phyloP scores from a whole-genome alignment of 2,113 vertebrate species.

The Recurvirostra avosetta region DNA sequence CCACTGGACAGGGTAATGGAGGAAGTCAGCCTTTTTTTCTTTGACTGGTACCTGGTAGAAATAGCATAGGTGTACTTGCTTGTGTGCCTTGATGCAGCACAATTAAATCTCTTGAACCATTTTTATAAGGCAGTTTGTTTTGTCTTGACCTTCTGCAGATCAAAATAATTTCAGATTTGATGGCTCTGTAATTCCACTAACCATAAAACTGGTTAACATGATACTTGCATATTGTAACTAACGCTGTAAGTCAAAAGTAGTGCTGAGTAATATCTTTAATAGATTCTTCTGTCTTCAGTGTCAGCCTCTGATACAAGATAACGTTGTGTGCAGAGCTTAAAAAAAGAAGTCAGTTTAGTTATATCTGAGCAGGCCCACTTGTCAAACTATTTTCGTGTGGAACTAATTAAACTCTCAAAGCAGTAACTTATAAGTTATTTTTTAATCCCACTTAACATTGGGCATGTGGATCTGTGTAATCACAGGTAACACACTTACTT shows the following conservation, averaged over 20 bases:
- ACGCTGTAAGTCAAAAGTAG: background rate
- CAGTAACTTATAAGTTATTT: background rate
- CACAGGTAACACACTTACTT: background rate
- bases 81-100: background rate
- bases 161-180: background rate
- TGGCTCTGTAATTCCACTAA: background rate
- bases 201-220: background rate
- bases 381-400: background rate
- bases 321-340: background rate
- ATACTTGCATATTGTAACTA: background rate
- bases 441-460: background rate
- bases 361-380: background rate
- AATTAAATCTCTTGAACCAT: background rate
- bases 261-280: background rate
- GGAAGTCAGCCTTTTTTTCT: background rate
- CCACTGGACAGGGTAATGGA: background rate
- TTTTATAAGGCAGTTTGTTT: background rate
- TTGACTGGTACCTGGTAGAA: background rate
- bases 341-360: background rate
- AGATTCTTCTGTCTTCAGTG: background rate
- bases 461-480: background rate
- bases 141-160: background rate
- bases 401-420: background rate
- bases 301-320: background rate
- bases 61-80: background rate